phyloP scores from a whole-genome alignment of 2,888 invertebrate genomes.

The Xestia sexstrigata region DNA sequence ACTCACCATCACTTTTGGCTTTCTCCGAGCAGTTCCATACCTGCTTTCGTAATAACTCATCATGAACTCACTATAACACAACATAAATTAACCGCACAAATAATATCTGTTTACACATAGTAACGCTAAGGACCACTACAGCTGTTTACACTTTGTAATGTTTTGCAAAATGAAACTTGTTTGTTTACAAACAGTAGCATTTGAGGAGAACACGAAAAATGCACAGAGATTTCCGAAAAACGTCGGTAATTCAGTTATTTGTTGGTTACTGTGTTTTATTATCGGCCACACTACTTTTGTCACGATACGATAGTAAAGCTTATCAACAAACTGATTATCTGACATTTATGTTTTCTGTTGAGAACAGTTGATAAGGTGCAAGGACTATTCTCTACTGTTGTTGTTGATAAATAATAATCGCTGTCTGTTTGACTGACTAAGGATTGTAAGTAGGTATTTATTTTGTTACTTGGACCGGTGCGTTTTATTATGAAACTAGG shows the following conservation, averaged over 20 bases:
- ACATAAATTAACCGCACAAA: constrained; percentile 1
- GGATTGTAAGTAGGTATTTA: not conserved
- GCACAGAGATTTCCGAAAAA: not conserved
- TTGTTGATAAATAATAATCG: constrained; percentile 7
- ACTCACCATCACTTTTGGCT: constrained; percentile 40
- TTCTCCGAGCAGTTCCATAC: constrained; percentile 37
- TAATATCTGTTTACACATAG: constrained; percentile 26
- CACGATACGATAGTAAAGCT: constrained; percentile 22
- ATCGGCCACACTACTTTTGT: not conserved
- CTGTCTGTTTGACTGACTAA: not conserved
- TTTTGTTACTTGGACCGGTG: not conserved
- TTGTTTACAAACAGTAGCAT: not conserved
- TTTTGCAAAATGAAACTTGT: not conserved
- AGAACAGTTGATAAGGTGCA: constrained; percentile 35
- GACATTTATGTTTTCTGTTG: constrained; percentile 15
- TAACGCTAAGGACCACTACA: not conserved
- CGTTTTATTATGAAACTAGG: not conserved
- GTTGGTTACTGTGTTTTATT: constrained; percentile 21
- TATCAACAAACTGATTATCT: constrained; percentile 40
- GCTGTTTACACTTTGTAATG: not conserved
- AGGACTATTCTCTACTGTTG: constrained; percentile 15
- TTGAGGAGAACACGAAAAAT: not conserved
- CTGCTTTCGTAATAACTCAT: constrained; percentile 49
- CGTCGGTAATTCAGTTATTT: not conserved
- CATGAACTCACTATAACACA: not conserved